These are phyloP conservation scores for Labia minor DNA, from an alignment of 2,888 invertebrate genomes.

Conservation along the genomic window DNA sequence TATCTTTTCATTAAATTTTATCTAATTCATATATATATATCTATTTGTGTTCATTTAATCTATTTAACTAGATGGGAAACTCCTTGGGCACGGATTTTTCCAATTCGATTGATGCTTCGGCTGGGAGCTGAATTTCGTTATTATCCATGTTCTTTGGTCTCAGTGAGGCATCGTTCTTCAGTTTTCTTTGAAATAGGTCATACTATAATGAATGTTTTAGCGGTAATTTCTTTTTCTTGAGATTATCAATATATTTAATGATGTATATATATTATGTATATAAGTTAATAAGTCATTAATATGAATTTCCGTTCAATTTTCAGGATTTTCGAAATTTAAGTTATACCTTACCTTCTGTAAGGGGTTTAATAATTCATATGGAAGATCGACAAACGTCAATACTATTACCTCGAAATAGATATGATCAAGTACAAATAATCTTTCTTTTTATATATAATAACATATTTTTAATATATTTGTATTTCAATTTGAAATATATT, in stretches of 20 bases:
- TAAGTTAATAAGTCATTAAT: too few relatives aligned
- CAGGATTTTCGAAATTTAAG: conserved; percentile 73
- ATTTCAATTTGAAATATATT: conserved; percentile 20
- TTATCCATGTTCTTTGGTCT: conserved; percentile 74
- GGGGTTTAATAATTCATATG: conserved; percentile 70
- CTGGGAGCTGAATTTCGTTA: conserved; percentile 76
- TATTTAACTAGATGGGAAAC: conserved; percentile 56
- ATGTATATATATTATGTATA: too few relatives aligned
- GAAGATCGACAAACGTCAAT: conserved; percentile 68
- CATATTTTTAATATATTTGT: conserved; percentile 15
- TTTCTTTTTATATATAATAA: background rate
- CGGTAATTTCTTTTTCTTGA: conserved; percentile 43
- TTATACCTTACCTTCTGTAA: conserved; percentile 64
- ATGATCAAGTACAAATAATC: conserved; percentile 43
- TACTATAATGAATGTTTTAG: conserved; percentile 75
- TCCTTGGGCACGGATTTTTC: conserved; percentile 73
- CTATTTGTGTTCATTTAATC: too few relatives aligned
- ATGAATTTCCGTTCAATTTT: too few relatives aligned
- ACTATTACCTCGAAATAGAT: conserved; percentile 62
- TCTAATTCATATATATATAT: too few relatives aligned
- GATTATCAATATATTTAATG: conserved; percentile 15
- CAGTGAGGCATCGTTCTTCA: conserved; percentile 61
- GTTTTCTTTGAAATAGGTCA: conserved; percentile 78
- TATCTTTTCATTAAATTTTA: background rate
- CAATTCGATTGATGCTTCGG: conserved; percentile 59